Base-by-base conservation (phyloP, 2,888 invertebrate species). In the Phalera bucephala region DNA sequence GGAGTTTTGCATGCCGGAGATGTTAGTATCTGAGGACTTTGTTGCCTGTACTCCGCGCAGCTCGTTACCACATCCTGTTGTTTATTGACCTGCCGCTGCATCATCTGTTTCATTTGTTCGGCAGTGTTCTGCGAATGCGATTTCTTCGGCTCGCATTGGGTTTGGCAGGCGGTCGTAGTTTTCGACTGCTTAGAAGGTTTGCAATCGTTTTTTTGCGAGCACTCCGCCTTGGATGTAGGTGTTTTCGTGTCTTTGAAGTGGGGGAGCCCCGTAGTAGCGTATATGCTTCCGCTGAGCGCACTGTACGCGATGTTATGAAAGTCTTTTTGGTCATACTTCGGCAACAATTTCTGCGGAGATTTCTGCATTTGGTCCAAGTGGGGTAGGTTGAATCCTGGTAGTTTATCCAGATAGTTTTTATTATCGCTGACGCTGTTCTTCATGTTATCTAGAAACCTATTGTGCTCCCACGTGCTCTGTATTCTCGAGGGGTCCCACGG, bases 351-450 rank as follows among this genome's bases (percentile, higher is more conserved):
- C 43, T 92, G 92, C 5, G 92, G 92, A 0, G 91, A 91, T 50
- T 93, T 92, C 44, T 92, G 92, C 65, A 90, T 87, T 42, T 91
- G 85, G 40, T 92, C 92, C 32, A 92, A 70, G 47, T 91, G 91
- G 1, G 92, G 88, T 0, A 92, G 69, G 56, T 92, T 92, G 53
- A 92, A 92, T 0, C 91, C 83, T 45, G 88, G 82, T 36, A 92
- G 91, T 47, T 90, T 90, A 52, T 94, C 93, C 68, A 93, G 77
- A 58, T 92, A 92, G 40, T 85, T 90, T 51, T 27, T 27, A 14
- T 92, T 92, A 25, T 90, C 89, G 27, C 75, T 91, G 22, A 89
- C 89, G 25, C 79, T 73, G 57, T 77, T 87, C 48, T 89, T 90
- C 78, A 89, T 83, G 38, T 29, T 29, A 11, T 90, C 90, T 13